Base-by-base conservation (phyloP, 2,888 invertebrate species). In the Mystacides longicornis region DNA sequence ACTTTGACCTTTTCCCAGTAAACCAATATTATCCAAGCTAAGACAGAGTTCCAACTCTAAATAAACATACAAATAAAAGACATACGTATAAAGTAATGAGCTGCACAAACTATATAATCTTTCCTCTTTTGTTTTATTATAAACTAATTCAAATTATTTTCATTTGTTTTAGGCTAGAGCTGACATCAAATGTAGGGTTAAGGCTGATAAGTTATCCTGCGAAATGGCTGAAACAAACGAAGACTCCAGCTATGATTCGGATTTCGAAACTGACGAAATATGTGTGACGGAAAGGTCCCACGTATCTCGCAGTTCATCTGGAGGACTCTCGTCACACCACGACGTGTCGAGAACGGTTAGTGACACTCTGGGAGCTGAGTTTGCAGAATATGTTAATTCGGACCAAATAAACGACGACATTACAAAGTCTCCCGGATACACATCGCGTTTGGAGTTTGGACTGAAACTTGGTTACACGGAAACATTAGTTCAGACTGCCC, bases 381-480 rank as follows among this genome's bases (percentile, higher is more conserved):
- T 87, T 69, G 88, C 87, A 14, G 90, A 90, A 67, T 90, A 91
- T 69, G 86, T 90, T 64, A 85, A 85, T 52, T 74, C 81, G 49
- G 69, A 74, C 16, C 64, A 65, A 4, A 47, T 55, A 27, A 56
- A 56, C 37, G 57, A 56, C 1, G 23, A 43, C 7, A 20, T 46
- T 11, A 57, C 54, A 37, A 60, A 54, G 20, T 47, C 57, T 9
- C 60, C 55, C 48, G 57, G 60, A 9, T 61, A 66, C 71, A 75
- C 74, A 64, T 79, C 82, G 50, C 81, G 89, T 66, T 85, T 93
- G 60, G 93, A 95, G 71, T 95, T 94, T 69, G 94, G 92, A 1
- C 78, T 93, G 53, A 94, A 93, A 71, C 75, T 96, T 62, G 96
- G 96, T 43, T 97, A 95, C 71, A 88, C 91, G 0, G 94, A 95